Percentiles rank a stretch among this genome's conserved stretches.
phyloP scores from a whole-genome alignment of 1,140 invertebrate species.

The Tetragonula clypearis region DNA sequence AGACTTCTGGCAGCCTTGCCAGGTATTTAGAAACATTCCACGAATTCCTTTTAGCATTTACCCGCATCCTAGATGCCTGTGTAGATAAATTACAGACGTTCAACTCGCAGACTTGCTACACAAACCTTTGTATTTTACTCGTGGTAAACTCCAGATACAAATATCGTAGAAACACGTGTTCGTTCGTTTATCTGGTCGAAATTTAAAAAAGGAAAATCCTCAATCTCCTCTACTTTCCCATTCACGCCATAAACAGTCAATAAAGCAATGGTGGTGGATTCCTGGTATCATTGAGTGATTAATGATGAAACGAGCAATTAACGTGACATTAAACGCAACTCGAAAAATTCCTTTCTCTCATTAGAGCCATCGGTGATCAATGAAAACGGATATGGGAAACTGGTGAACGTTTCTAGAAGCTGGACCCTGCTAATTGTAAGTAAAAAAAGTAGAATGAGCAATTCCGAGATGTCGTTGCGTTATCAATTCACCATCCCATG shows the following conservation, averaged over 20 bases:
- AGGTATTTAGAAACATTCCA: neutral
- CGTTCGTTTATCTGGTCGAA: neutral
- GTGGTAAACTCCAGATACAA: too few species aligned
- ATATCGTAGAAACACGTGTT: neutral
- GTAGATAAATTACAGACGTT: neutral
- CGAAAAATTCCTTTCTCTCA: neutral
- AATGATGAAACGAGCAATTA: constrained; percentile 3
- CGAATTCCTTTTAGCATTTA: too few species aligned
- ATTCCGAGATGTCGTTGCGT: neutral
- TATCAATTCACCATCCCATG: constrained; percentile 8
- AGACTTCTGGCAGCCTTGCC: neutral
- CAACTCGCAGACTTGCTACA: neutral
- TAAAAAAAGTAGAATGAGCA: constrained; percentile 1
- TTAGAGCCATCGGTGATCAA: neutral
- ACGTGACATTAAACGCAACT: neutral
- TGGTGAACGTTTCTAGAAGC: neutral
- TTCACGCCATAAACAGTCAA: constrained; percentile 28
- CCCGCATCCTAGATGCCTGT: neutral
- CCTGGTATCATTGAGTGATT: constrained; percentile 16
- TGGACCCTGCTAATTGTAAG: too few species aligned
- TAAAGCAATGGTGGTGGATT: neutral
- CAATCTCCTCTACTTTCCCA: neutral
- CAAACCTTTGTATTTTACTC: neutral
- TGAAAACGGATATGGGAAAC: neutral
- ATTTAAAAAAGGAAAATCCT: neutral